Evolutionary conservation across 2,888 invertebrate genomes (phyloP).

Genomic region (Choristoneura rosaceana): DNA sequence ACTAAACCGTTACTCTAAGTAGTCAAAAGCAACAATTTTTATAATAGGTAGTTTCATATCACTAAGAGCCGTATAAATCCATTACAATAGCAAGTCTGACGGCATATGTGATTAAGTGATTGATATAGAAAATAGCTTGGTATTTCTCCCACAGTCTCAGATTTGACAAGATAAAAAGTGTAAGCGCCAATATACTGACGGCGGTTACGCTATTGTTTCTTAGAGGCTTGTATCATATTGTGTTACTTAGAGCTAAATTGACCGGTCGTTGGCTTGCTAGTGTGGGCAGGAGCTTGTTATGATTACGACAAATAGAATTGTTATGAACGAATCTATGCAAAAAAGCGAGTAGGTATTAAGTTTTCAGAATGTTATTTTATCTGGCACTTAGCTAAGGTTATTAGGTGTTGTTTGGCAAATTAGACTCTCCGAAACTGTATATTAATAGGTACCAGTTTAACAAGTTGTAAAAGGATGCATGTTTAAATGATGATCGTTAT

Average conservation of each 20-base stretch:
- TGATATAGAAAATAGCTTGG: constrained; percentile 34
- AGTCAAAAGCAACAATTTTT: constrained; percentile 16
- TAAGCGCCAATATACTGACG: constrained; percentile 10
- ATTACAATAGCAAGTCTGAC: constrained; percentile 28
- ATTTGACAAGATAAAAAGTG: neutral
- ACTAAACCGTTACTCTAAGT: neutral
- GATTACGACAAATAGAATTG: constrained; percentile 32
- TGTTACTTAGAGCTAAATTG: constrained; percentile 34
- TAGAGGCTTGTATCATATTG: constrained; percentile 10
- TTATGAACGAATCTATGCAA: constrained; percentile 9
- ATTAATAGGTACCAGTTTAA: neutral
- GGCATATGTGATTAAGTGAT: constrained; percentile 34
- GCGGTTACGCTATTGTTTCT: neutral
- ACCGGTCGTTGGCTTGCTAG: constrained; percentile 24
- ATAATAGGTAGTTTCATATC: constrained; percentile 11
- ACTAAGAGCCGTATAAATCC: constrained; percentile 33
- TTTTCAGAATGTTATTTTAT: too few species aligned
- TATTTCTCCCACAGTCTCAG: constrained; percentile 48
- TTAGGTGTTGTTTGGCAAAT: neutral
- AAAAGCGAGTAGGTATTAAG: neutral
- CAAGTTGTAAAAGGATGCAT: neutral
- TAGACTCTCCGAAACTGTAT: neutral
- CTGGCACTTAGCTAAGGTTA: neutral
- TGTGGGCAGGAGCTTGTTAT: constrained; percentile 31
- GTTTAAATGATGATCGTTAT: neutral